These are phyloP conservation scores for Cecidostiba fungosa DNA, from an alignment of 2,888 invertebrate species.

Conservation along the genomic window DNA sequence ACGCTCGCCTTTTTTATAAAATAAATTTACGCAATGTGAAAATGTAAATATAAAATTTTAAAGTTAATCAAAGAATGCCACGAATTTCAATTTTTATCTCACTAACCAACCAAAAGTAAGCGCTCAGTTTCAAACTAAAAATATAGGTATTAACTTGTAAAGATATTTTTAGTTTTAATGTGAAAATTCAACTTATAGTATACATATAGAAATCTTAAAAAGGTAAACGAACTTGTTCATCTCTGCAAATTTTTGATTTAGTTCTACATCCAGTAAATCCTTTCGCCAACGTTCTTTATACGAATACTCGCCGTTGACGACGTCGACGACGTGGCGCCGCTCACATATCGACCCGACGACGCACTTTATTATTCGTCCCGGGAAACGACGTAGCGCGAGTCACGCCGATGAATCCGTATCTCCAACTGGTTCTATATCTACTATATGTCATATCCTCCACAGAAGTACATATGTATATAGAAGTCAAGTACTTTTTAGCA, in stretches of 20 bases:
- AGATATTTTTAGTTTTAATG: too few relatives aligned
- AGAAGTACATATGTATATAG: background rate
- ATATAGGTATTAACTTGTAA: background rate
- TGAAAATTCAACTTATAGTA: background rate
- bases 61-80: background rate
- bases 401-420: constrained; percentile 25
- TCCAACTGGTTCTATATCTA: background rate
- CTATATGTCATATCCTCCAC: background rate
- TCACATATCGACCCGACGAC: constrained; percentile 37
- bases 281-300: background rate
- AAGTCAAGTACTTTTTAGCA: background rate
- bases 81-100: background rate
- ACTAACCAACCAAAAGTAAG: too few relatives aligned
- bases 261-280: background rate
- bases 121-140: too few relatives aligned
- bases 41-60: too few relatives aligned
- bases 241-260: background rate
- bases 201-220: background rate
- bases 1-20: background rate
- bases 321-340: constrained; percentile 29
- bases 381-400: constrained; percentile 1
- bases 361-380: constrained; percentile 38
- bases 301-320: background rate
- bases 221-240: background rate
- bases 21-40: background rate